Base-by-base conservation (phyloP, 2,888 invertebrate species). In the Hipparchia semele region DNA sequence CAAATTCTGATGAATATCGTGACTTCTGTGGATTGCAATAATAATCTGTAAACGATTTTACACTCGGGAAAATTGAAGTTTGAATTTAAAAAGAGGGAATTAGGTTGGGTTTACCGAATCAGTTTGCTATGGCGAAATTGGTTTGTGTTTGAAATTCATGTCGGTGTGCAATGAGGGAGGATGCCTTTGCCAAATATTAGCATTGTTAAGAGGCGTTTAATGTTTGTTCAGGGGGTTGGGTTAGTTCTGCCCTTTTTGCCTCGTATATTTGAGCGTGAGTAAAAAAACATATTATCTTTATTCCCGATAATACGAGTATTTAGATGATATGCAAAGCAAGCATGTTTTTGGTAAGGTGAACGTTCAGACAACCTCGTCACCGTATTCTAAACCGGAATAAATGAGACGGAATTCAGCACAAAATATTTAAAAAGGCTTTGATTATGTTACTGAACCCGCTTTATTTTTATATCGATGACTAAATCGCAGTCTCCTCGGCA, bases 321-420 rank as follows among this genome's bases (percentile, higher is more conserved):
- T 23, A 23, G 23, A 23, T 23, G 23, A 23, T 1, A 23, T 23
- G 23, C 23, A 23, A 23, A 23, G 56, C 9, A 45, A 56, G 33
- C 59, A 49, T 68, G 49, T 59, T 59, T 68, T 68, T 23, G 49
- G 23, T 49, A 59, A 68, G 68, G 68, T 68, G 68, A 59, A 68
- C 59, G 59, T 59, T 68, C 59, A 68, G 59, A 6, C 33, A 12
- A 45, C 46, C 33, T 23, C 12, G 49, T 49, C 49, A 68, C 68
- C 68, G 49, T 68, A 68, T 59, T 49, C 46, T 68, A 59, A 68
- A 59, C 68, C 68, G 68, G 68, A 68, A 45, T 68, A 51, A 68
- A 68, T 59, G 33, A 12, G 13, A 49, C 54, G 59, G 68, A 46
- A 68, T 49, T 59, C 49, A 49, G 68, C 33, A 23, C 23, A 49